A percentile compares a stretch with the other conserved stretches of the same genome.
Conservation (phyloP, 2,888 invertebrate genomes). For the Cheilosia vulpina region DNA sequence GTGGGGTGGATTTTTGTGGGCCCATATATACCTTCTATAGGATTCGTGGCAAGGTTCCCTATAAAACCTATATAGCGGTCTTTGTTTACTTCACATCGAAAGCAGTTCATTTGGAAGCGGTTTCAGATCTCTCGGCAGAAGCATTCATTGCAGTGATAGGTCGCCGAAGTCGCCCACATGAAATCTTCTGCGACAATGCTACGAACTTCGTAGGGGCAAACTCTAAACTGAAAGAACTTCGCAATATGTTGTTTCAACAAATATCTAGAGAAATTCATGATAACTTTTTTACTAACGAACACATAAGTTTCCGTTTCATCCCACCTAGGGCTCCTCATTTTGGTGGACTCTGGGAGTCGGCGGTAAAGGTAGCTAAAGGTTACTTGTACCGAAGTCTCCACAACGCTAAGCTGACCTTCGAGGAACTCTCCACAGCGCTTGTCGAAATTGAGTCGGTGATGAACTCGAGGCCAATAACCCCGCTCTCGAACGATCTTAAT, state of each 20-base stretch:
- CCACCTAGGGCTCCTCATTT: conserved; percentile 17
- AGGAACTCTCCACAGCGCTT: background rate
- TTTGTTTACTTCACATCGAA: background rate
- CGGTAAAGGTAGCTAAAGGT: background rate
- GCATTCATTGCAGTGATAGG: background rate
- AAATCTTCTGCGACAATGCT: conserved; percentile 18
- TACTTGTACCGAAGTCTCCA: background rate
- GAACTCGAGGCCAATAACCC: background rate
- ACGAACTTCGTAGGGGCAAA: background rate
- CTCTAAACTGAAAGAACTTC: background rate
- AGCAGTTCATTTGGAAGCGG: background rate
- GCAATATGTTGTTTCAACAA: conserved; percentile 14
- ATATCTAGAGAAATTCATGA: background rate
- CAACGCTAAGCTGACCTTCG: background rate
- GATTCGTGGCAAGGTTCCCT: no score
- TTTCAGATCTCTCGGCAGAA: background rate
- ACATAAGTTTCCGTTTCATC: conserved; percentile 2
- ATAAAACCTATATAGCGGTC: no score
- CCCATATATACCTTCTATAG: no score
- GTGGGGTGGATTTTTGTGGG: no score
- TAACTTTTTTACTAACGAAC: background rate
- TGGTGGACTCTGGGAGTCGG: conserved; percentile 8
- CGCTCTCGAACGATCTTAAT: background rate
- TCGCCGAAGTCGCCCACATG: background rate
- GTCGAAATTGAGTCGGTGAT: background rate